Conservation (phyloP, 2,113 vertebrate genomes). For the Myiozetetes cayanensis region DNA sequence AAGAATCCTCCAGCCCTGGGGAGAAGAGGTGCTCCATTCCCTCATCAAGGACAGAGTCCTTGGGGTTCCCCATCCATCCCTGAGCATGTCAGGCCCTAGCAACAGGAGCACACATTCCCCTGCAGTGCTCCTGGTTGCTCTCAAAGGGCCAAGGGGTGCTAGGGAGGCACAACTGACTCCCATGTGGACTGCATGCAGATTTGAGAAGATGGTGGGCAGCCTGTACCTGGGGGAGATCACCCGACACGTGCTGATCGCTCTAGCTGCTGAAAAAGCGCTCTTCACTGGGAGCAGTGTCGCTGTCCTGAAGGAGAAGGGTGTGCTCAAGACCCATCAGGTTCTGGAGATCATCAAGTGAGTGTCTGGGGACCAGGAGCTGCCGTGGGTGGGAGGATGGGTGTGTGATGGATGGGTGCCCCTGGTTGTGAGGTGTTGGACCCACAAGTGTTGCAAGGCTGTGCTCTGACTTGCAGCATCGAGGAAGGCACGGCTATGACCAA, state of each 20-base stretch:
- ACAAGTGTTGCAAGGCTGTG: background rate
- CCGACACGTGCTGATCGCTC: conserved; percentile 65
- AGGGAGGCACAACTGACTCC: background rate
- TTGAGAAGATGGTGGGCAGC: conserved; percentile 88
- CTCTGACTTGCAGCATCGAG: conserved; percentile 33
- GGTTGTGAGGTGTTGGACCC: rapidly evolving
- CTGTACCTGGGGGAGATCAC: conserved; percentile 84
- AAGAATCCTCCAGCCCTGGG: conserved; percentile 52
- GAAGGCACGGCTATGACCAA: background rate
- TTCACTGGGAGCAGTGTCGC: conserved; percentile 57
- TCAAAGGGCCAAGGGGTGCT: background rate
- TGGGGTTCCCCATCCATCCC: background rate
- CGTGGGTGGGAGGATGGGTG: rapidly evolving
- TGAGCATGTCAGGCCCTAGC: background rate
- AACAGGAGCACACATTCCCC: background rate
- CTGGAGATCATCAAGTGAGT: conserved; percentile 80
- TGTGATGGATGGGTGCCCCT: background rate
- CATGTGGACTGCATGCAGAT: conserved; percentile 56
- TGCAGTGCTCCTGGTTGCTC: background rate
- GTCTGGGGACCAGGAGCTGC: background rate
- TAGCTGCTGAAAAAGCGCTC: conserved; percentile 69
- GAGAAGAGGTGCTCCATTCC: background rate
- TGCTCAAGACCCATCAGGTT: conserved; percentile 72
- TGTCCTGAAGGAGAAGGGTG: conserved; percentile 34
- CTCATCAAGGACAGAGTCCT: background rate